These are phyloP conservation scores for Psittacula derbiana DNA, from an alignment of 2,797 vertebrate genomes.

Conservation along the genomic window DNA sequence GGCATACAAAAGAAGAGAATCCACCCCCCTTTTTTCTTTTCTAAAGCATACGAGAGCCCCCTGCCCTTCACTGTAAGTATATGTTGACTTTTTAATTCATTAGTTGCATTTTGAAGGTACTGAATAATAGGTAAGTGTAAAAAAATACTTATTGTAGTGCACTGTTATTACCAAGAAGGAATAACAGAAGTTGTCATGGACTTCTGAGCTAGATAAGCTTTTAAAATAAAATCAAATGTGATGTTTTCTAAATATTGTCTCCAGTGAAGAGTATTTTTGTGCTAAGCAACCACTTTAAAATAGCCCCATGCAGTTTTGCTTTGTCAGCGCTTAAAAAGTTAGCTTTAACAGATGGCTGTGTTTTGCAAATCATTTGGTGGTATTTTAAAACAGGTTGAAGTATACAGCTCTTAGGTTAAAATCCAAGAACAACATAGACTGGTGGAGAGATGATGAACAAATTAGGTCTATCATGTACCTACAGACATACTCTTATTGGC, in stretches of 20 bases:
- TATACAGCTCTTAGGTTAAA: background rate
- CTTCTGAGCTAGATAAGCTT: background rate
- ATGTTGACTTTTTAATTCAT: background rate
- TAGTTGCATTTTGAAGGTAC: background rate
- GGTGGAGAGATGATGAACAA: constrained; percentile 26
- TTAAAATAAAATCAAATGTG: background rate
- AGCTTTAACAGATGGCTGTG: background rate
- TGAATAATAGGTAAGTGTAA: background rate
- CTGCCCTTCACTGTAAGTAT: background rate
- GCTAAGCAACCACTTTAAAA: constrained; percentile 6
- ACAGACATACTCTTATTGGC: constrained; percentile 61
- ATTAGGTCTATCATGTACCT: constrained; percentile 62
- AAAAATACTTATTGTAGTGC: background rate
- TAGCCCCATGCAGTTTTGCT: background rate
- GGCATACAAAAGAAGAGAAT: background rate
- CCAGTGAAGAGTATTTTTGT: background rate
- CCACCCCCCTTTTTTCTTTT: too few relatives aligned
- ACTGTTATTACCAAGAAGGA: background rate
- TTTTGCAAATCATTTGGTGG: background rate
- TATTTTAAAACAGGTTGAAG: background rate
- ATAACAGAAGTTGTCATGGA: background rate
- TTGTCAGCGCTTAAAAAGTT: constrained; percentile 16
- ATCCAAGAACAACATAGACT: background rate
- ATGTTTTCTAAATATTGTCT: background rate
- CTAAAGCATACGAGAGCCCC: background rate